These are phyloP conservation scores for Spea hammondii DNA, from an alignment of 2,797 vertebrate species.

Conservation along the genomic window DNA sequence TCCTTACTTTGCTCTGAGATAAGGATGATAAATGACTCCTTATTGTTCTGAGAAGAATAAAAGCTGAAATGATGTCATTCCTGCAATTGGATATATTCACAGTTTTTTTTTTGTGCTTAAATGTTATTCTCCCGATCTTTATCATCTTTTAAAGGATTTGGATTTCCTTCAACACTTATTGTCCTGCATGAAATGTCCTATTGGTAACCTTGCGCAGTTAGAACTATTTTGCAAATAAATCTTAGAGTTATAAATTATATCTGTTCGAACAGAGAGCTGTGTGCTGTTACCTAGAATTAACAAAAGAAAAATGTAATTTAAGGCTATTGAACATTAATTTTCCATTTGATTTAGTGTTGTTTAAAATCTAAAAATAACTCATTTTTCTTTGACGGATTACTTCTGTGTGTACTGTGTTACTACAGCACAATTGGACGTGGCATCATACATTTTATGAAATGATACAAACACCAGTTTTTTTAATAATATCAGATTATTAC, in stretches of 20 bases:
- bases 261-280: background rate
- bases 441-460: too few species aligned
- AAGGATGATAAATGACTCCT: constrained; percentile 55
- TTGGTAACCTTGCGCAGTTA: constrained; percentile 43
- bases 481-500: too few species aligned
- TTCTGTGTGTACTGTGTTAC: too few species aligned
- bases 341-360: too few species aligned
- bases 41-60: constrained; percentile 50
- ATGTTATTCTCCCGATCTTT: constrained; percentile 38
- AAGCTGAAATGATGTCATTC: constrained; percentile 46
- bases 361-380: too few species aligned
- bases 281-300: background rate
- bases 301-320: background rate
- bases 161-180: constrained; percentile 47
- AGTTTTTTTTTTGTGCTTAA: constrained; percentile 39
- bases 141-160: constrained; percentile 39
- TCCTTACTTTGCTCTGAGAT: constrained; percentile 50
- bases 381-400: too few species aligned
- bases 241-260: constrained; percentile 33
- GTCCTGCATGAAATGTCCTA: constrained; percentile 41
- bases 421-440: too few species aligned
- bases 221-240: constrained; percentile 24
- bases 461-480: too few species aligned
- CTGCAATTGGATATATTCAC: constrained; percentile 26
- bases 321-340: too few species aligned